These are phyloP conservation scores for Bedellia somnulentella DNA, from an alignment of 2,888 invertebrate genomes.

Conservation along the genomic window DNA sequence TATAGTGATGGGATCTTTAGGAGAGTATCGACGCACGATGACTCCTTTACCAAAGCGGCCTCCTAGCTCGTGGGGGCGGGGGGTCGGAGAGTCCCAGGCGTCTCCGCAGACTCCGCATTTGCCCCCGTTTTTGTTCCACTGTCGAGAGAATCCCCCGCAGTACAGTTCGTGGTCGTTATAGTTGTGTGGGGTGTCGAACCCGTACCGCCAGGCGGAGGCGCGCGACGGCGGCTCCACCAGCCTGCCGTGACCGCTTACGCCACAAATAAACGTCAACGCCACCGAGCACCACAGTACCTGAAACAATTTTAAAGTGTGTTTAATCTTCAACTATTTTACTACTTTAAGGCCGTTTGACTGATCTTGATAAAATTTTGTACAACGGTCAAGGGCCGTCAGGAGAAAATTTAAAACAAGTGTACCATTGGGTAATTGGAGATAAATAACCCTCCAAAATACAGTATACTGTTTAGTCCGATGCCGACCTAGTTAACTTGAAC, in stretches of 20 bases:
- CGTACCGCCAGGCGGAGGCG: conserved; percentile 86
- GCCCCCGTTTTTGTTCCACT: conserved; percentile 79
- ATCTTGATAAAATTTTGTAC: too few species aligned
- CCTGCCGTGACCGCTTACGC: conserved; percentile 67
- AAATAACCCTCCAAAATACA: too few species aligned
- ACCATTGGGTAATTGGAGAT: too few species aligned
- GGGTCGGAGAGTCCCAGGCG: conserved; percentile 72
- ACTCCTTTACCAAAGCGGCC: conserved; percentile 82
- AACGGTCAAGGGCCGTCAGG: too few species aligned
- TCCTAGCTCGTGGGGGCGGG: conserved; percentile 80
- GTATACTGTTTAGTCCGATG: too few species aligned
- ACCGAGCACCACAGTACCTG: conserved; percentile 41
- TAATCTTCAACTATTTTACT: too few species aligned
- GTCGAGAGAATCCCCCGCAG: conserved; percentile 84
- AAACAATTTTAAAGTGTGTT: conserved; percentile 17
- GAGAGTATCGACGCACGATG: conserved; percentile 76
- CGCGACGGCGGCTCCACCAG: conserved; percentile 85
- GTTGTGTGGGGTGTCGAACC: conserved; percentile 84
- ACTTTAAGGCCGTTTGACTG: too few species aligned
- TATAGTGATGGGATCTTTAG: conserved; percentile 68
- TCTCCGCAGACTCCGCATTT: conserved; percentile 89
- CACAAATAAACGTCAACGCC: conserved; percentile 21
- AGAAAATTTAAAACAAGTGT: too few species aligned
- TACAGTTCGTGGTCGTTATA: conserved; percentile 88
- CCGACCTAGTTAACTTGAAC: too few species aligned